These are phyloP conservation scores for Amphiduros pacificus DNA, from an alignment of 2,888 invertebrate genomes.

Conservation along the genomic window DNA sequence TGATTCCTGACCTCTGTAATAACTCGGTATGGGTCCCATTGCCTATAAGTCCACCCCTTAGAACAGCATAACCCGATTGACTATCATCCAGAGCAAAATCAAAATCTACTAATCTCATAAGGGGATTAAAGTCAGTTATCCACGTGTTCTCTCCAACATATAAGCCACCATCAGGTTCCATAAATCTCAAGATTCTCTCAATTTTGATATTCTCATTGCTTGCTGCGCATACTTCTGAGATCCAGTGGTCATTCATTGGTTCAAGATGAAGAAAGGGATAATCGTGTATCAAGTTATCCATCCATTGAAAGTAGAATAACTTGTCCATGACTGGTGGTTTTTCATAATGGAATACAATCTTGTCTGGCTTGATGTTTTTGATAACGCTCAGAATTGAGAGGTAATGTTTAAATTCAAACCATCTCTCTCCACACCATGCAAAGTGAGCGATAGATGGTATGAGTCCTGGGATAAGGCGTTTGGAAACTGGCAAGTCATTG, in stretches of 20 bases:
- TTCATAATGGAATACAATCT: conserved; percentile 39
- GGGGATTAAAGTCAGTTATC: conserved; percentile 26
- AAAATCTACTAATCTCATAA: conserved; percentile 20
- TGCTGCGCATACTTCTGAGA: conserved; percentile 18
- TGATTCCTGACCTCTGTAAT: not conserved
- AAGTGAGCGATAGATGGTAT: conserved; percentile 36
- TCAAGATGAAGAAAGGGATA: conserved; percentile 36
- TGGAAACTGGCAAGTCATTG: not conserved
- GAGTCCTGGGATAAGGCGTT: conserved; percentile 17
- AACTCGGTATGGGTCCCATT: not conserved
- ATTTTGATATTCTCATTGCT: conserved; percentile 7
- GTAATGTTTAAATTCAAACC: conserved; percentile 47
- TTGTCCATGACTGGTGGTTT: conserved; percentile 32
- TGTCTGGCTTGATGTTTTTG: conserved; percentile 39
- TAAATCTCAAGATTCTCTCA: conserved; percentile 22
- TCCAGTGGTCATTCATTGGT: conserved; percentile 19
- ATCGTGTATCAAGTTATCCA: conserved; percentile 37
- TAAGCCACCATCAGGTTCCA: conserved; percentile 46
- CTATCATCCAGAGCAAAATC: conserved; percentile 25
- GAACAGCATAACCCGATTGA: conserved; percentile 30
- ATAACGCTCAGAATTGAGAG: conserved; percentile 37
- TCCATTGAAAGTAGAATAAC: conserved; percentile 40
- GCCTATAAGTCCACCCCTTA: conserved; percentile 17
- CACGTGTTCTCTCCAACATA: conserved; percentile 39
- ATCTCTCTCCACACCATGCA: conserved; percentile 44